A percentile compares a stretch with the other conserved stretches of the same genome.
Evolutionary conservation across 2,888 invertebrate genomes (phyloP).

Genomic region (Polyommatus icarus): DNA sequence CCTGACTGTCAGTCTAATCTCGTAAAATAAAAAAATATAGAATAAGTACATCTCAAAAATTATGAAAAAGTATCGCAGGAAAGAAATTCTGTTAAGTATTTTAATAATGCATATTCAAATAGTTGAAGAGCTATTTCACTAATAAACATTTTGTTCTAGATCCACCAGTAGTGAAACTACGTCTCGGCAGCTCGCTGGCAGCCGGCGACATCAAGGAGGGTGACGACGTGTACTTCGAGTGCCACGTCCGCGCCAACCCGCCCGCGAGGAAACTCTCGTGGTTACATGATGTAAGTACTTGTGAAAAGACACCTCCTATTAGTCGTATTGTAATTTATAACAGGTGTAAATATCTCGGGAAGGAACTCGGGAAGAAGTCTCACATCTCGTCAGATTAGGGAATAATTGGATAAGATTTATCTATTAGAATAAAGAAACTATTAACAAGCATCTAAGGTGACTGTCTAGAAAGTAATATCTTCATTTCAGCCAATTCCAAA

Average conservation of each 20-base stretch:
- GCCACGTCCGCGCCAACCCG: constrained; percentile 94
- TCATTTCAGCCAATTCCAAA: no score
- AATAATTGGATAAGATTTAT: no score
- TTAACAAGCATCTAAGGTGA: no score
- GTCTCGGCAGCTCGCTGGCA: constrained; percentile 90
- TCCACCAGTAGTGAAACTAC: constrained; percentile 90
- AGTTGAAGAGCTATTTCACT: background rate
- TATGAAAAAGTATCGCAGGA: no score
- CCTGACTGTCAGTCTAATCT: no score
- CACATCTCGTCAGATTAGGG: no score
- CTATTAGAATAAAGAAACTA: no score
- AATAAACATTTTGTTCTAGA: constrained; percentile 75
- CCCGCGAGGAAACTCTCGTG: constrained; percentile 91
- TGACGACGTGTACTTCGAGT: constrained; percentile 95
- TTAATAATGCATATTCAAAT: background rate
- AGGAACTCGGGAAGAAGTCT: no score
- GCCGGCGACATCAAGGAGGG: constrained; percentile 95
- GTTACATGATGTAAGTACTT: constrained; percentile 90
- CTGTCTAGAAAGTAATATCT: no score
- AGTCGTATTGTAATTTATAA: background rate
- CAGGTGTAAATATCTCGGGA: background rate
- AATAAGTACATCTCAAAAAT: no score
- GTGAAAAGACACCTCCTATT: background rate
- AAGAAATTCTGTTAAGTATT: no score
- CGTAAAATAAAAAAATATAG: no score